Percentiles rank a stretch among this genome's conserved stretches.
These are phyloP conservation scores for Macroteleia sp. DNA, from an alignment of 2,888 invertebrate species.

Conservation along the genomic window DNA sequence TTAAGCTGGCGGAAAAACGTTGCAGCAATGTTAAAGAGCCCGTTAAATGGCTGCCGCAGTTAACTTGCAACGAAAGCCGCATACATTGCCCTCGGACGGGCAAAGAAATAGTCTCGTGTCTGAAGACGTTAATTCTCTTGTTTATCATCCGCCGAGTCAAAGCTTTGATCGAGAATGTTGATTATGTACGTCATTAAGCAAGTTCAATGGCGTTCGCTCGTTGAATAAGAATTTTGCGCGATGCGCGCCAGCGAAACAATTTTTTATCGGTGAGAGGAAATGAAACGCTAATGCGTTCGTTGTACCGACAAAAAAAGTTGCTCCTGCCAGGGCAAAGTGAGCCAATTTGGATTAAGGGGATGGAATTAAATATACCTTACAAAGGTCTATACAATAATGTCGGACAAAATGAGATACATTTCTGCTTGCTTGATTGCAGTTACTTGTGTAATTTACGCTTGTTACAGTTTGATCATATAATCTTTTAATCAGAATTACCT, in stretches of 20 bases:
- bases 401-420: no score
- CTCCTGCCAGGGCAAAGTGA: no score
- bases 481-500: no score
- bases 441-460: no score
- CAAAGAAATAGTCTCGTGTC: slow-evolving; percentile 7
- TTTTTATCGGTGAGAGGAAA: slow-evolving; percentile 18
- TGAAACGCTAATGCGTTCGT: no score
- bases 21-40: slow-evolving; percentile 16
- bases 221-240: slow-evolving; percentile 26
- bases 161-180: slow-evolving; percentile 33
- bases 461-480: no score
- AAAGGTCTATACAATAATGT: no score
- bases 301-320: no score
- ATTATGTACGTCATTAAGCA: slow-evolving; percentile 44
- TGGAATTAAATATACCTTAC: no score
- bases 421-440: no score
- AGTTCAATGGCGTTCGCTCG: slow-evolving; percentile 8
- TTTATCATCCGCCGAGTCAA: slow-evolving; percentile 24
- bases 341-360: no score
- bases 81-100: not conserved
- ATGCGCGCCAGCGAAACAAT: not conserved
- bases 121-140: slow-evolving; percentile 23
- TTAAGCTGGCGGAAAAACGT: not conserved
- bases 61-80: slow-evolving; percentile 7
- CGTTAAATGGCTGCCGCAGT: slow-evolving; percentile 24